phyloP scores from a whole-genome alignment of 1,140 invertebrate species.

The Drosophila orosa region DNA sequence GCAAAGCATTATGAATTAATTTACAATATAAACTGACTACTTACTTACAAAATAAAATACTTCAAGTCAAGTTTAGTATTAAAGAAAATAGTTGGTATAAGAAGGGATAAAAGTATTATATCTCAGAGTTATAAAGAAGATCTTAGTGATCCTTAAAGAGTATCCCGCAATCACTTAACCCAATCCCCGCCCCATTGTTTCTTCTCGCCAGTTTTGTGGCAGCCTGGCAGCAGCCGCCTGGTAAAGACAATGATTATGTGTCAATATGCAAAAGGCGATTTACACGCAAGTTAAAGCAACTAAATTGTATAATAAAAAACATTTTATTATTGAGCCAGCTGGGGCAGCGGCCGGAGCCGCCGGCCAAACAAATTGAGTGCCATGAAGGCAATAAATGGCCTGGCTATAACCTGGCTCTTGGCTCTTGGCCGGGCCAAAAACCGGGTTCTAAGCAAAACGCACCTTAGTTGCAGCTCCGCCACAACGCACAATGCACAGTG shows the following conservation, averaged over 20 bases:
- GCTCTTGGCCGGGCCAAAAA: slow-evolving; percentile 39
- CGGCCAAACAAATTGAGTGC: slow-evolving; percentile 81
- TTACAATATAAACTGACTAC: not conserved
- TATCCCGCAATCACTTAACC: not conserved
- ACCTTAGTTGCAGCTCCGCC: slow-evolving; percentile 59
- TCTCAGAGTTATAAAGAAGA: not conserved
- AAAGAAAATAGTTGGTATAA: too few relatives aligned
- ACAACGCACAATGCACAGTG: slow-evolving; percentile 69
- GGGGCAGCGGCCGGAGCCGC: slow-evolving; percentile 52
- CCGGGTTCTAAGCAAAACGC: slow-evolving; percentile 71
- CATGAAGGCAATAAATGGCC: slow-evolving; percentile 80
- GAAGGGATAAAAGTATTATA: not conserved
- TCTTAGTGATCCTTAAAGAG: not conserved
- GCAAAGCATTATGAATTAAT: too few relatives aligned
- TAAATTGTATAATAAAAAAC: slow-evolving; percentile 82
- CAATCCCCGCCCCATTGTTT: slow-evolving; percentile 9
- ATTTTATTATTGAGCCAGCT: slow-evolving; percentile 78
- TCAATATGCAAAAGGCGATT: slow-evolving; percentile 82
- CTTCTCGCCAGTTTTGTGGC: slow-evolving; percentile 41
- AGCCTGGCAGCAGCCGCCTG: slow-evolving; percentile 24
- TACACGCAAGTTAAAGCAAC: slow-evolving; percentile 81
- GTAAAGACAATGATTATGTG: slow-evolving; percentile 80
- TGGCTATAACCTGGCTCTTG: slow-evolving; percentile 34
- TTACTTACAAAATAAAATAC: not conserved
- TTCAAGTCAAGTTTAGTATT: not conserved